Evolutionary conservation across 2,888 invertebrate species (phyloP), one percentile per base, ranked within the genome.

Genomic region (Silvanus unidentatus): DNA sequence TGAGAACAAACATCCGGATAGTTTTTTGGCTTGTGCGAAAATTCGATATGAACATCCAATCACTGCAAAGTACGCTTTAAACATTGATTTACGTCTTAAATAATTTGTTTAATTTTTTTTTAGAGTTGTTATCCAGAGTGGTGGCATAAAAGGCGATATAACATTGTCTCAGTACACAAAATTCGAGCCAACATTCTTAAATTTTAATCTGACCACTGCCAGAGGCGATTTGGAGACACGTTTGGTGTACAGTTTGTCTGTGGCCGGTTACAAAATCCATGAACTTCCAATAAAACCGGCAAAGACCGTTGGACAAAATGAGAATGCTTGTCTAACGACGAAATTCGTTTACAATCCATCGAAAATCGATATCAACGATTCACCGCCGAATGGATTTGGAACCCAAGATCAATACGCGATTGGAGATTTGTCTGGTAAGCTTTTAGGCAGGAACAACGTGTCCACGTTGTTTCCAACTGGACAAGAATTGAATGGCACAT

Each of bases 381-480:
- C 76, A 29, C 87, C 87, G 6, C 87, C 87, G 1, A 75, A 85
- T 50, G 87, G 84, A 13, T 77, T 81, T 57, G 90, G 88, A 28
- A 88, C 90, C 0, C 90, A 90, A 66, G 93, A 96, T 69, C 88
- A 89, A 68, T 96, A 94, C 63, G 84, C 91, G 1, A 75, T 93
- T 2, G 96, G 96, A 0, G 94, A 95, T 65, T 72, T 96, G 9
- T 85, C 89, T 42, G 93, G 93, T 13, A 95, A 95, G 71, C 79
- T 86, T 51, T 82, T 86, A 54, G 81, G 79, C 10, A 77, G 86
- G 44, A 86, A 86, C 29, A 81, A 81, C 64, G 84, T 82, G 60
- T 77, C 79, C 57, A 80, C 81, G 58, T 73, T 86, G 16, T 73
- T 88, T 39, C 79, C 81, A 0, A 85, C 83, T 1, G 84, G 86